Evolutionary conservation across 2,797 vertebrate genomes (phyloP), one percentile per base, ranked within the genome.

Genomic region (Alauda arvensis): DNA sequence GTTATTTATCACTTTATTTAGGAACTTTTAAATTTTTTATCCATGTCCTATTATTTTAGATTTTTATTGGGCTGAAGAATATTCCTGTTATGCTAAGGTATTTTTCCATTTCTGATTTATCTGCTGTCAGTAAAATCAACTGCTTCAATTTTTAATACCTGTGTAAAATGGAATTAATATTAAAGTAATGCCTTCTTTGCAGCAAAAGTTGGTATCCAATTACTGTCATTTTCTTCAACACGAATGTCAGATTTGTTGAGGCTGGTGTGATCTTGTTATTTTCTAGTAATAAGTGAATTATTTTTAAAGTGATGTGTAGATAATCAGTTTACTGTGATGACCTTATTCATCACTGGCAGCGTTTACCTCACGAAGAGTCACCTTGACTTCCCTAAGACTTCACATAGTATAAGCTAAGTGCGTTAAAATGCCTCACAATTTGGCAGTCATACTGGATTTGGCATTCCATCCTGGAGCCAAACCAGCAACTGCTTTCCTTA

Each of bases 251-350:
- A 53, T 77, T 74, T 76, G 6, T 69, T 78, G 56, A 79, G 78
- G 55, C 56, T 63, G 37, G 45, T 79, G 66, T 77, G 75, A 82
- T 92, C 81, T 77, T 87, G 29, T 82, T 89, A 70, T 74, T 87
- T 72, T 46, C 63, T 85, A 85, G 77, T 81, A 90, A 85, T 69
- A 87, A 81, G 16, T 65, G 46, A 84, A 87, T 91, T 90, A 70
- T 77, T 94, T 87, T 91, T 81, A 31, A 89, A 70, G 67, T 79
- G 61, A 45, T 55, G 45, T 29, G 34, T 17, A 89, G 70, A 85
- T 87, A 77, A 88, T 66, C 48, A 59, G 52, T 89, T 80, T 77
- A 77, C 56, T 60, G 10, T 40, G 24, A 43, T 93, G 83, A 80
- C 85, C 48, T 92, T 83, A 61, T 37, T 71, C 33, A 52, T 88